phyloP scores from a whole-genome alignment of 2,888 invertebrate species.

The Heterodera filipjevi region DNA sequence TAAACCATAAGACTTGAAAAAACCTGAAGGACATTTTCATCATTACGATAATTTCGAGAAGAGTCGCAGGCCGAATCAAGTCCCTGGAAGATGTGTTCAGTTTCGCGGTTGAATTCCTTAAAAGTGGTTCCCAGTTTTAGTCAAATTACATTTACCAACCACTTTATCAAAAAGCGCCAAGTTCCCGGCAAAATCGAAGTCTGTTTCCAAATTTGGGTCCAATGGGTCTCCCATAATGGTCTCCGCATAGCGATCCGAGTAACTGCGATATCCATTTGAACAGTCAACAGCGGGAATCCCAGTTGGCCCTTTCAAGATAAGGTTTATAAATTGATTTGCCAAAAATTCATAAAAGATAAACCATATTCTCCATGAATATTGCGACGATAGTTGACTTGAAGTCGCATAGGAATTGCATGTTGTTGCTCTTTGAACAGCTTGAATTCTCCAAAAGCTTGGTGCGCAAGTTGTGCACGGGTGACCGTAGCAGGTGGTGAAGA shows the following conservation, averaged over 20 bases:
- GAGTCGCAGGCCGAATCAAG: constrained; percentile 42
- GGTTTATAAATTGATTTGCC: constrained; percentile 3
- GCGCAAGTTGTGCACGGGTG: background rate
- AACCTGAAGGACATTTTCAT: constrained; percentile 56
- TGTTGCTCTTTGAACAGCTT: constrained; percentile 41
- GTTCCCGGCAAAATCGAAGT: constrained; percentile 60
- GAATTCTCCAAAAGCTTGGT: constrained; percentile 39
- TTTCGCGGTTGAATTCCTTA: constrained; percentile 20
- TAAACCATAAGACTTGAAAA: background rate
- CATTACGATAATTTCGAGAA: constrained; percentile 50
- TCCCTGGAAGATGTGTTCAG: constrained; percentile 17
- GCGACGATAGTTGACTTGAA: constrained; percentile 19
- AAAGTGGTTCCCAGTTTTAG: too few species aligned
- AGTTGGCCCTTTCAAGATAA: constrained; percentile 43
- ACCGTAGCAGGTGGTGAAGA: background rate
- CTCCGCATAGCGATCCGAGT: constrained; percentile 24
- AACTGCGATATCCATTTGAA: constrained; percentile 44
- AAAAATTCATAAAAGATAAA: background rate
- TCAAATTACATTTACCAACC: too few species aligned
- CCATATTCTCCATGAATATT: constrained; percentile 15
- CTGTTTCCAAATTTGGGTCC: constrained; percentile 41
- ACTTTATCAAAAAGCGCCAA: constrained; percentile 51
- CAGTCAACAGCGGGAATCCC: constrained; percentile 54
- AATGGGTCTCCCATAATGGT: constrained; percentile 47
- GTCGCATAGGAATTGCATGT: constrained; percentile 31